Evolutionary conservation across 2,113 vertebrate genomes (phyloP), one percentile per base, ranked within the genome.

Genomic region (Alaudala cheleensis): DNA sequence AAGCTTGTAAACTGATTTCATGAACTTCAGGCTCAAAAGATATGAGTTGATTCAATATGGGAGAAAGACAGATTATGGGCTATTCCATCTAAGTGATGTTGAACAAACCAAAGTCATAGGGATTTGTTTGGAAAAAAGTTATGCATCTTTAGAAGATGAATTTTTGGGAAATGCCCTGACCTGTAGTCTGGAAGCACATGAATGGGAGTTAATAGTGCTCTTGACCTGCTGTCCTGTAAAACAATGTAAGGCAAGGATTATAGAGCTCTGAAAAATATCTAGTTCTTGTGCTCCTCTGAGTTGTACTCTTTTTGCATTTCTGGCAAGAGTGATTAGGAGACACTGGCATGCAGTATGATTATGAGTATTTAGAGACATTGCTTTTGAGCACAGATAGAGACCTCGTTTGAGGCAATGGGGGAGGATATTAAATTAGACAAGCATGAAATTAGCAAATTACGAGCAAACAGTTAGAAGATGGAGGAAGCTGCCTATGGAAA

Each of bases 391-490:
- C 69, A 76, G 65, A 86, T 28, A 86, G 40, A 85, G 60, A 73
- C 60, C 18, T 65, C 34, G 2, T 93, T 94, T 61, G 66, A 93
- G 78, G 62, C 81, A 81, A 33, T 3, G 1, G 65, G 56, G 31
- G 29, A 93, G 66, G n/a, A 45, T 90, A 79, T 94, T 92, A 80
- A 88, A 91, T 93, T 89, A 87, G 86, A 82, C 73, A 90, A 82
- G 61, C 81, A 85, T 81, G 83, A 95, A 95, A 91, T 89, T 81
- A 91, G 57, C 61, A 82, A 85, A 87, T 93, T 84, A 79, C 20
- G 2, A 69, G 45, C 70, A 85, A 81, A 61, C 37, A 47, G 16
- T 74, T 76, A 91, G 54, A 92, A 78, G 60, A 72, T 64, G 22
- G 42, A 91, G 73, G 45, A 87, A 85, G 16, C 37, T 96, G 37